Percentiles rank a stretch among this genome's conserved stretches.
These are phyloP conservation scores for Eilema caniola DNA, from an alignment of 2,888 invertebrate genomes.

Conservation along the genomic window DNA sequence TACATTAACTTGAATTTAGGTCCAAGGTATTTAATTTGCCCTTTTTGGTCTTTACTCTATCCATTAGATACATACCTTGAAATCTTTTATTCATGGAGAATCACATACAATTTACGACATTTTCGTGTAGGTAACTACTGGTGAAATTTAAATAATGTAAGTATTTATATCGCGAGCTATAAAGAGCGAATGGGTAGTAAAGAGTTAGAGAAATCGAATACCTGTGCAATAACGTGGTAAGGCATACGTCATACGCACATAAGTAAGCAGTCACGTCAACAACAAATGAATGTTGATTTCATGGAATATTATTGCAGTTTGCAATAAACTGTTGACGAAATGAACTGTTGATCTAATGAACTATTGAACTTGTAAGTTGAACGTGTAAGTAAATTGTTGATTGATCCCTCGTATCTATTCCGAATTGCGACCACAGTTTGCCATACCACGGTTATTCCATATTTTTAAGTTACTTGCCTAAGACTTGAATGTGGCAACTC, in stretches of 20 bases:
- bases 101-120: not conserved
- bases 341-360: too few species aligned
- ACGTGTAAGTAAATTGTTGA: too few species aligned
- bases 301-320: too few species aligned
- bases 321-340: too few species aligned
- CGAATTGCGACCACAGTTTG: too few species aligned
- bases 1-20: too few species aligned
- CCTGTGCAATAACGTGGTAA: not conserved
- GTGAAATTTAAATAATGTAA: slow-evolving; percentile 2
- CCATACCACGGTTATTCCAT: too few species aligned
- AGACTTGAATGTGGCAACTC: not conserved
- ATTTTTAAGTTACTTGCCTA: too few species aligned
- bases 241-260: not conserved
- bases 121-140: not conserved
- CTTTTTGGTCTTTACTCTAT: not conserved
- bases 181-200: slow-evolving; percentile 7
- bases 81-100: slow-evolving; percentile 1
- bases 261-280: not conserved
- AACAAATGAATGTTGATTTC: too few species aligned
- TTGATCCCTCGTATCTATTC: too few species aligned
- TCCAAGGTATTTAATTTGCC: not conserved
- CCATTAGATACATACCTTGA: not conserved
- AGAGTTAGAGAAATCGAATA: not conserved
- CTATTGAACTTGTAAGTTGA: too few species aligned
- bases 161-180: slow-evolving; percentile 10